Conservation (phyloP, 2,797 vertebrate genomes). For the Girardinus metallicus region DNA sequence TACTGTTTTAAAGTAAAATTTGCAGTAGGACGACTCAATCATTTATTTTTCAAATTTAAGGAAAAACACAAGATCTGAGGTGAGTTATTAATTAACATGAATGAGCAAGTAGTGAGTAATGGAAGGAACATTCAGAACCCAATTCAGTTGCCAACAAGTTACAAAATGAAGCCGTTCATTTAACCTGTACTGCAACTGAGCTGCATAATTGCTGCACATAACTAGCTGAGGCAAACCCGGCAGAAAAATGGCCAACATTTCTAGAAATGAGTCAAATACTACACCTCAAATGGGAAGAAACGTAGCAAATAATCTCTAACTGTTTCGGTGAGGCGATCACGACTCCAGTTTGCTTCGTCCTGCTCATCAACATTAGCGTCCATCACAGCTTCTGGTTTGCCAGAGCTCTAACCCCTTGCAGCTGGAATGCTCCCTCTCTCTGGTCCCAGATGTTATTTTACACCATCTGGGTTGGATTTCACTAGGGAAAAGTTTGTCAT, state of each 20-base stretch:
- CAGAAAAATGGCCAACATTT: background rate
- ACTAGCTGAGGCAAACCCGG: too few relatives aligned
- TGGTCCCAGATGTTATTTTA: constrained; percentile 1
- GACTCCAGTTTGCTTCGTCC: background rate
- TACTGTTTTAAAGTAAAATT: background rate
- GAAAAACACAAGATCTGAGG: background rate
- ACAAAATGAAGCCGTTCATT: background rate
- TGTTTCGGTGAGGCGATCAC: background rate
- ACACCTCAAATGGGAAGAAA: background rate
- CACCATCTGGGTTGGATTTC: background rate
- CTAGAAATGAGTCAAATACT: background rate
- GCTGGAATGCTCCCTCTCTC: background rate
- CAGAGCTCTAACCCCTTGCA: background rate
- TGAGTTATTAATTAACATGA: background rate
- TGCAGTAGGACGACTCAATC: background rate
- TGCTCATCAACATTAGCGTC: background rate
- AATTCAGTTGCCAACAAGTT: background rate
- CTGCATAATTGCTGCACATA: background rate
- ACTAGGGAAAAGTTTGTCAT: background rate
- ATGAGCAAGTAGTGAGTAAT: background rate
- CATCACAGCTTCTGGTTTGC: background rate
- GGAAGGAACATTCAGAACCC: background rate
- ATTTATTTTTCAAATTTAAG: background rate
- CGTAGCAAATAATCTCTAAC: background rate
- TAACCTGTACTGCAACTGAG: background rate